Base-by-base conservation (phyloP, 2,113 vertebrate genomes). In the Datnioides undecimradiatus region DNA sequence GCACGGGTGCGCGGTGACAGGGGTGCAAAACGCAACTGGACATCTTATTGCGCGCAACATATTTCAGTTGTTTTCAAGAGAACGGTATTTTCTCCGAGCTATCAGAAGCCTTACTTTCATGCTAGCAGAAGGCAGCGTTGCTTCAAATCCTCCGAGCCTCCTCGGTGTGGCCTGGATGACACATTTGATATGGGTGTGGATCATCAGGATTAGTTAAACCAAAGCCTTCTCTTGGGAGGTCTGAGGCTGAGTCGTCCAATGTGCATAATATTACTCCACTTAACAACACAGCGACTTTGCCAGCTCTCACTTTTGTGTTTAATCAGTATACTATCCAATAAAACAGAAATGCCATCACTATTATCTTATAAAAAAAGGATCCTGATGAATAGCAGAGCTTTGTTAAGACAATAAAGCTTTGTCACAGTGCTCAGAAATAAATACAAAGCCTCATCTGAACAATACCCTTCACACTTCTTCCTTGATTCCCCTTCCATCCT, bases 391-490 rank as follows among this genome's bases (percentile, higher is more conserved):
- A 75, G 75, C 59, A 40, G 62, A 60, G 84, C 88, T 87, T 87
- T 90, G 86, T 85, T 86, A 85, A 86, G 63, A 89, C 88, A 91
- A 91, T 88, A 78, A 88, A 88, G 90, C 77, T 74, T 85, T 86
- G 86, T 86, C 87, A 86, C 68, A 70, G 48, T 90, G 81, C 81
- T 85, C 66, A 62, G 78, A 80, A 84, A 87, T 85, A 90, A 93
- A 91, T 80, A 90, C 76, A 89, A 88, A 86, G 82, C 82, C 54
- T 86, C 84, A 71, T 88, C 82, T 83, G 90, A 89, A 90, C 90
- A 88, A 92, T 90, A 91, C 87, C 85, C 90, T 91, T 92, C 90
- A 90, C 84, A 92, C 90, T 90, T 87, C 89, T 87, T 87, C 87
- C 89, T 90, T 88, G 88, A 93, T 91, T 92, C 89, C 78, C 66